A percentile compares a stretch with the other conserved stretches of the same genome.
phyloP scores from a whole-genome alignment of 2,113 vertebrate genomes.

The Osmerus mordax region DNA sequence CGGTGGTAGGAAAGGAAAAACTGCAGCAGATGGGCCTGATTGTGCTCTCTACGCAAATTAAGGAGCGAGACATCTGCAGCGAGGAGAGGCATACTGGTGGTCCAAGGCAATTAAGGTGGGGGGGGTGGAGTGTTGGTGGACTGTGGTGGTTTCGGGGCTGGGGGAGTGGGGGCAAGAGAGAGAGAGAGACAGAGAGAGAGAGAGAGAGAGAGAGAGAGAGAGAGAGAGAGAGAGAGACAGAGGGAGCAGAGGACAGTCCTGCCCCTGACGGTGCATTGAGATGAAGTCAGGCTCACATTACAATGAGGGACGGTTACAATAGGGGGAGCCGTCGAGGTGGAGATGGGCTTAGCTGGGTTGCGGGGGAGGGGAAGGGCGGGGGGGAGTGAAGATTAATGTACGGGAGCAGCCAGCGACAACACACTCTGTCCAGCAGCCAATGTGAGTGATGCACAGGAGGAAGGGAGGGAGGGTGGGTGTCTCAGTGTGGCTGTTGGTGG shows the following conservation, averaged over 20 bases:
- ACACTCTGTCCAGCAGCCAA: slow-evolving; percentile 68
- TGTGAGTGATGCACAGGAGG: slow-evolving; percentile 22
- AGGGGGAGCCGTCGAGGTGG: slow-evolving; percentile 77
- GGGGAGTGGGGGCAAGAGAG: slow-evolving; percentile 52
- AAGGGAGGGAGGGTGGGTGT: slow-evolving; percentile 41
- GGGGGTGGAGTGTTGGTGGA: slow-evolving; percentile 40
- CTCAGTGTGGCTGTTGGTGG: background rate
- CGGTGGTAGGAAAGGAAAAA: slow-evolving; percentile 77
- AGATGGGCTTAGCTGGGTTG: slow-evolving; percentile 49
- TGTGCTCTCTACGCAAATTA: slow-evolving; percentile 97
- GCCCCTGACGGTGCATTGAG: slow-evolving; percentile 82
- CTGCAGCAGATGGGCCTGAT: slow-evolving; percentile 98
- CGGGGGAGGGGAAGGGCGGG: slow-evolving; percentile 66
- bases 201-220: slow-evolving; percentile 83
- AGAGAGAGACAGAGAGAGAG: slow-evolving; percentile 45
- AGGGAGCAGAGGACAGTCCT: slow-evolving; percentile 81
- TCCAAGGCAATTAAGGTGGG: slow-evolving; percentile 92
- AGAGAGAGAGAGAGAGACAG: slow-evolving; percentile 30
- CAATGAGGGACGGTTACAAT: slow-evolving; percentile 91
- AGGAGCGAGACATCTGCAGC: slow-evolving; percentile 93
- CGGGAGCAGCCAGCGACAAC: slow-evolving; percentile 66
- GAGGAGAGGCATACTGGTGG: slow-evolving; percentile 85
- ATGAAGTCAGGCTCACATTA: slow-evolving; percentile 87
- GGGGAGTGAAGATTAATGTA: slow-evolving; percentile 82
- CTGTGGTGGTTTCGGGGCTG: slow-evolving; percentile 55